These are phyloP conservation scores for Pipistrellus pipistrellus DNA, from an alignment of 2,797 vertebrate genomes.

Conservation along the genomic window DNA sequence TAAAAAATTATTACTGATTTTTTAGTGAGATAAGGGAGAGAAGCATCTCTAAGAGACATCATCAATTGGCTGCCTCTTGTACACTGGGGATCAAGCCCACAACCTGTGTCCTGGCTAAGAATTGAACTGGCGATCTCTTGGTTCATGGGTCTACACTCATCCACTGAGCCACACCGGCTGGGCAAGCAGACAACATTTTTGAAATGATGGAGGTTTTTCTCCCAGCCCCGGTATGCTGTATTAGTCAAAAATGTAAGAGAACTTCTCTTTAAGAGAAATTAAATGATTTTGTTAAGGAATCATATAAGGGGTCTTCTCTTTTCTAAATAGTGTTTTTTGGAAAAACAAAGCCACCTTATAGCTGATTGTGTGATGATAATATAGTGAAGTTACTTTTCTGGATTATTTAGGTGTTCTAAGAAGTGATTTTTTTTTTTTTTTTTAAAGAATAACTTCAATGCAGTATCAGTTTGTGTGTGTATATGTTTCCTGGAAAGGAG, in stretches of 20 bases:
- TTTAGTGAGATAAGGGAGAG: too few relatives aligned
- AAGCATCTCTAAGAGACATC: too few relatives aligned
- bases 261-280: background rate
- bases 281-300: conserved; percentile 41
- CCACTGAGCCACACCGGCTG: too few relatives aligned
- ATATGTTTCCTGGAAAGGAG: conserved; percentile 6
- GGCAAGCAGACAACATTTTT: background rate
- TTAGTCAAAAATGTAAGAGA: background rate
- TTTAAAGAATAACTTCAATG: background rate
- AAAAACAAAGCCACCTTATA: background rate
- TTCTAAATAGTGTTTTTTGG: background rate
- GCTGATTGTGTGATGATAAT: background rate
- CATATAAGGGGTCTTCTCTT: background rate
- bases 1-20: too few relatives aligned
- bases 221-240: background rate
- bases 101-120: too few relatives aligned
- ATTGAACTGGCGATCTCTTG: too few relatives aligned
- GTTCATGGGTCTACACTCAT: too few relatives aligned
- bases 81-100: too few relatives aligned
- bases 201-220: background rate
- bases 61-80: too few relatives aligned
- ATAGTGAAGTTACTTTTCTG: background rate
- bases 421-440: background rate
- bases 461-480: background rate
- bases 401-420: background rate